Conservation (phyloP, 2,888 invertebrate species). For the Tetrapedia diversipes region DNA sequence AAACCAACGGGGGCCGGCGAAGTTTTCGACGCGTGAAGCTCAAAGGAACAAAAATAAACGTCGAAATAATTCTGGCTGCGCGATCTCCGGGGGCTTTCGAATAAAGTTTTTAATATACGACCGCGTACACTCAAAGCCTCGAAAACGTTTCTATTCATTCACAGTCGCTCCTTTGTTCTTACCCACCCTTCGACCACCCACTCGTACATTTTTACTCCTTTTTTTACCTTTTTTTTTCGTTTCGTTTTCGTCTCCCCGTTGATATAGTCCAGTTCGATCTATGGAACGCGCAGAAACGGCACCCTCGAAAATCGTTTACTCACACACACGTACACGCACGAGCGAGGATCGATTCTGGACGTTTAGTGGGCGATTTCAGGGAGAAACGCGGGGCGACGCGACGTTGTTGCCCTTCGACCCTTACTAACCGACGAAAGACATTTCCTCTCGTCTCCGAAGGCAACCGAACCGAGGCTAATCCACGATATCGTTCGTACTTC, state of each 20-base stretch:
- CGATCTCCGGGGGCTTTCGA: slow-evolving; percentile 53
- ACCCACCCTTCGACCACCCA: slow-evolving; percentile 12
- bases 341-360: slow-evolving; percentile 15
- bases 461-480: slow-evolving; percentile 67
- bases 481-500: slow-evolving; percentile 72
- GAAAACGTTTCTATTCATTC: slow-evolving; percentile 60
- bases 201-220: not conserved
- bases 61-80: slow-evolving; percentile 57
- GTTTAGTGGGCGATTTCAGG: slow-evolving; percentile 54
- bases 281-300: slow-evolving; percentile 43
- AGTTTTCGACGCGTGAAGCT: slow-evolving; percentile 58
- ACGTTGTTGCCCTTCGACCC: slow-evolving; percentile 53
- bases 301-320: slow-evolving; percentile 33
- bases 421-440: slow-evolving; percentile 60
- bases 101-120: slow-evolving; percentile 64
- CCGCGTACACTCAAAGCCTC: slow-evolving; percentile 49
- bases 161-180: slow-evolving; percentile 62
- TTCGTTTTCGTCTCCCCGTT: not conserved
- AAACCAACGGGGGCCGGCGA: slow-evolving; percentile 11
- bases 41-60: slow-evolving; percentile 62
- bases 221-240: not conserved
- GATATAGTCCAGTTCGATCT: too few species aligned
- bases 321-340: slow-evolving; percentile 11
- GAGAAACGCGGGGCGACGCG: slow-evolving; percentile 40
- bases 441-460: slow-evolving; percentile 56